These are phyloP conservation scores for Amniataba percoides DNA, from an alignment of 2,797 vertebrate species.

Conservation along the genomic window DNA sequence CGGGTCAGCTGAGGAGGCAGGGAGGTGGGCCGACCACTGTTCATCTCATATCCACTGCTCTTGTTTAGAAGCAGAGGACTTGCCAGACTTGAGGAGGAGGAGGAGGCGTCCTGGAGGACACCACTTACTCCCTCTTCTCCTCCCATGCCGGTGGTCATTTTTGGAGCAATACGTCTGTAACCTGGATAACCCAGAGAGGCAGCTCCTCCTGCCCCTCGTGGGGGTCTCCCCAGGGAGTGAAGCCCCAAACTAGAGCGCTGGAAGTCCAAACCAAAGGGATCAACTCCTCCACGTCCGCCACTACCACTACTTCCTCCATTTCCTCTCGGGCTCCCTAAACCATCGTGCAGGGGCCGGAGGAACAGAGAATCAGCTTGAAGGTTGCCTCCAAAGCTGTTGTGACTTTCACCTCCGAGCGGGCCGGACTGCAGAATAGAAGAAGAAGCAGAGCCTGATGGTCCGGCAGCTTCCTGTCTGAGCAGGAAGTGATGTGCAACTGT, in stretches of 20 bases:
- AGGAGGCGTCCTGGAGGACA: conserved; percentile 87
- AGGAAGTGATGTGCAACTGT: conserved; percentile 82
- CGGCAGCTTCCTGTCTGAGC: conserved; percentile 86
- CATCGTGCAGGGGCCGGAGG: conserved; percentile 90
- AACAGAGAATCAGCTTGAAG: conserved; percentile 89
- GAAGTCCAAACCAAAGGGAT: conserved; percentile 93
- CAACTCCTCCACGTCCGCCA: conserved; percentile 76
- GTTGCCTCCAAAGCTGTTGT: conserved; percentile 88
- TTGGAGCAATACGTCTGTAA: conserved; percentile 96
- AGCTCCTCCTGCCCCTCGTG: conserved; percentile 85
- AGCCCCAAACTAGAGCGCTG: conserved; percentile 91
- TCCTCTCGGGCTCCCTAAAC: conserved; percentile 84
- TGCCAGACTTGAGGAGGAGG: conserved; percentile 82
- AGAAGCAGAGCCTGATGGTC: conserved; percentile 83
- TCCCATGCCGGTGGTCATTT: conserved; percentile 84
- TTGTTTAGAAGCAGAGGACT: conserved; percentile 88
- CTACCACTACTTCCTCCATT: conserved; percentile 33
- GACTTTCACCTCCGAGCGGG: conserved; percentile 68
- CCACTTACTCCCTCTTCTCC: conserved; percentile 83
- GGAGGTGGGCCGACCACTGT: conserved; percentile 67
- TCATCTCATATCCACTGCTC: conserved; percentile 79
- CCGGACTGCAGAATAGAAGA: conserved; percentile 78
- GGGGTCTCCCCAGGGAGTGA: conserved; percentile 89
- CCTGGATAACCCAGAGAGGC: conserved; percentile 85
- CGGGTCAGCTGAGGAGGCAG: conserved; percentile 92